A percentile compares a stretch with the other conserved stretches of the same genome.
Evolutionary conservation across 2,797 vertebrate genomes (phyloP).

Genomic region (Apogon talboti): DNA sequence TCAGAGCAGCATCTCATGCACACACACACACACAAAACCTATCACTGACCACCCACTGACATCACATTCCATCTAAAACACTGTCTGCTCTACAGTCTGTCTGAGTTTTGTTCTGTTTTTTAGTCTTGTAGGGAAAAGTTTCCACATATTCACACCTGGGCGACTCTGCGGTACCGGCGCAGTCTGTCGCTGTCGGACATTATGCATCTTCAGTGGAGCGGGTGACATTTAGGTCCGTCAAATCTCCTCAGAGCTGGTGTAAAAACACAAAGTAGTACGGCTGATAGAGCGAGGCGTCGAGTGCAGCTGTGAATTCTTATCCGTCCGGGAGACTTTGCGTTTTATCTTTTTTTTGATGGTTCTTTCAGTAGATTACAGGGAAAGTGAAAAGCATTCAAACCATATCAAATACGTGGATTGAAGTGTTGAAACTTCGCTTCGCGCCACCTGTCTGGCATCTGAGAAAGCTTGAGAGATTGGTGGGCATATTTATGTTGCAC

Average conservation of each 20-base stretch:
- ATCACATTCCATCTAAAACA: slow-evolving; percentile 15
- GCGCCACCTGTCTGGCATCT: background rate
- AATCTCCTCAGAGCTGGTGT: slow-evolving; percentile 30
- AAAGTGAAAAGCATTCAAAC: background rate
- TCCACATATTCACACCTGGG: slow-evolving; percentile 34
- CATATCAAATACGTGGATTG: slow-evolving; percentile 2
- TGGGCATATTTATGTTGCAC: slow-evolving; percentile 52
- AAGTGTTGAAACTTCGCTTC: background rate
- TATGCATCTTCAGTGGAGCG: slow-evolving; percentile 51
- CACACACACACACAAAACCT: background rate
- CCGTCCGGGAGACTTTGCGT: background rate
- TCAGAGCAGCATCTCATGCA: too few species aligned
- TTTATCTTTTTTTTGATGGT: background rate
- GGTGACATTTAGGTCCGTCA: slow-evolving; percentile 47
- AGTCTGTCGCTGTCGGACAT: slow-evolving; percentile 45
- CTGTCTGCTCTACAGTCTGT: slow-evolving; percentile 2
- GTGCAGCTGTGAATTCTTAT: slow-evolving; percentile 28
- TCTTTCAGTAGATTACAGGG: background rate
- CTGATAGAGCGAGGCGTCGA: slow-evolving; percentile 16
- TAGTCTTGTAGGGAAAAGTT: slow-evolving; percentile 3
- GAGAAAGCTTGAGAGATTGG: slow-evolving; percentile 16
- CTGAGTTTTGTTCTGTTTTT: slow-evolving; percentile 14
- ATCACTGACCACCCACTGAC: background rate
- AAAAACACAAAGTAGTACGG: slow-evolving; percentile 21
- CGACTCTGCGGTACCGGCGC: slow-evolving; percentile 28